Evolutionary conservation across 2,888 invertebrate genomes (phyloP).

Genomic region (Limnephilus auricula): DNA sequence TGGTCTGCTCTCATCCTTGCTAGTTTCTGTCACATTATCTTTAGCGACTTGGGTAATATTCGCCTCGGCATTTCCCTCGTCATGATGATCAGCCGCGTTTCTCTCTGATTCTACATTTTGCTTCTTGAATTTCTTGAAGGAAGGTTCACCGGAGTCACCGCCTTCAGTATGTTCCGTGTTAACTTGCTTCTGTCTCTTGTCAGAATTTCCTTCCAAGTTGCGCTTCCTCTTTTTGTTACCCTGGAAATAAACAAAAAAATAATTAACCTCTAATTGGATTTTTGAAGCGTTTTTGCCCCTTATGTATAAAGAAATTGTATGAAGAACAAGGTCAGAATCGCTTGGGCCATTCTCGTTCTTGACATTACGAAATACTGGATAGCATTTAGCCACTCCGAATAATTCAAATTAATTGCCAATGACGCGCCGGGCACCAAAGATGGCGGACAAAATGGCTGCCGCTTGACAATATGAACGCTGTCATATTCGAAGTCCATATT

Average conservation of each 20-base stretch:
- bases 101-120: constrained; percentile 25
- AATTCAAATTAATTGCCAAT: too few relatives aligned
- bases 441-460: too few relatives aligned
- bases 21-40: constrained; percentile 44
- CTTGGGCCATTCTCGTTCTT: too few relatives aligned
- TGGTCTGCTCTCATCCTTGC: constrained; percentile 71
- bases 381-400: too few relatives aligned
- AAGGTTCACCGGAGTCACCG: neutral
- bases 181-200: constrained; percentile 26
- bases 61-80: neutral
- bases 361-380: too few relatives aligned
- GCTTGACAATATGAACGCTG: too few relatives aligned
- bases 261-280: too few relatives aligned
- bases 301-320: too few relatives aligned
- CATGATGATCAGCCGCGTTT: neutral
- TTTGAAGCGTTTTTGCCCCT: too few relatives aligned
- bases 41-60: constrained; percentile 5
- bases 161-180: constrained; percentile 4
- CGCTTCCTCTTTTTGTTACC: constrained; percentile 65
- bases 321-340: too few relatives aligned
- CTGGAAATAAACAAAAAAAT: constrained; percentile 42
- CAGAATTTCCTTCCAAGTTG: constrained; percentile 25
- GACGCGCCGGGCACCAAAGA: too few relatives aligned
- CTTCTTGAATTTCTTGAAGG: constrained; percentile 52
- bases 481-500: too few relatives aligned